These are phyloP conservation scores for Lasaia peninsularis DNA, from an alignment of 1,140 invertebrate species.

Conservation along the genomic window DNA sequence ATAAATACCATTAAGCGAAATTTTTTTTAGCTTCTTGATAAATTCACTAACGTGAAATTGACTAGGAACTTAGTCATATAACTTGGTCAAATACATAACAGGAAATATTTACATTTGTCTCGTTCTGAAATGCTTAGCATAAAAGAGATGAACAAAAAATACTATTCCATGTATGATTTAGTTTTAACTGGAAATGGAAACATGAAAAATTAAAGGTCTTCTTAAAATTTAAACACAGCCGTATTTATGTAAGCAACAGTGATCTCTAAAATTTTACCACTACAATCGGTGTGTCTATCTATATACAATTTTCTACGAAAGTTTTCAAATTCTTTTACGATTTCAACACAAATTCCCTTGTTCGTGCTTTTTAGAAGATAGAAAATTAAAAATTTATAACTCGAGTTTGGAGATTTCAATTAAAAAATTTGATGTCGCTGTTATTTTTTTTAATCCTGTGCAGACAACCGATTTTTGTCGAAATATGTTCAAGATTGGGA, in stretches of 20 bases:
- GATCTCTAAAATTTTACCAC: constrained; percentile 47
- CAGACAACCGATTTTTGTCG: background rate
- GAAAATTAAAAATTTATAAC: constrained; percentile 50
- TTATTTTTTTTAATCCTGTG: constrained; percentile 43
- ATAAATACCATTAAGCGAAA: too few species aligned
- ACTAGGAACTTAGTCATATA: too few species aligned
- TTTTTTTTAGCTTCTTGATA: too few species aligned
- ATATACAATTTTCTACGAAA: constrained; percentile 49
- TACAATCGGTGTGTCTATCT: constrained; percentile 44
- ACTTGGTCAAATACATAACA: too few species aligned
- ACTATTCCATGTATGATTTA: too few species aligned
- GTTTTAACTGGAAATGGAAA: too few species aligned
- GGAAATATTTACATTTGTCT: too few species aligned
- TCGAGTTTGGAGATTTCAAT: constrained; percentile 37
- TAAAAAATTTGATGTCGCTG: constrained; percentile 51
- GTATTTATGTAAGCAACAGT: constrained; percentile 37
- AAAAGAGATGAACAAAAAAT: too few species aligned
- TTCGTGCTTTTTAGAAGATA: constrained; percentile 37
- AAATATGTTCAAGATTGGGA: background rate
- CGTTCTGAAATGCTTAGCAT: too few species aligned
- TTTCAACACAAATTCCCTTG: constrained; percentile 6
- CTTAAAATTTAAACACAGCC: constrained; percentile 31
- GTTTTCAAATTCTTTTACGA: constrained; percentile 27
- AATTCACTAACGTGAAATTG: too few species aligned
- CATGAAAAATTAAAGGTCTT: constrained; percentile 19